These are phyloP conservation scores for Parasteatoda tepidariorum DNA, from an alignment of 1,140 invertebrate genomes.

Conservation along the genomic window DNA sequence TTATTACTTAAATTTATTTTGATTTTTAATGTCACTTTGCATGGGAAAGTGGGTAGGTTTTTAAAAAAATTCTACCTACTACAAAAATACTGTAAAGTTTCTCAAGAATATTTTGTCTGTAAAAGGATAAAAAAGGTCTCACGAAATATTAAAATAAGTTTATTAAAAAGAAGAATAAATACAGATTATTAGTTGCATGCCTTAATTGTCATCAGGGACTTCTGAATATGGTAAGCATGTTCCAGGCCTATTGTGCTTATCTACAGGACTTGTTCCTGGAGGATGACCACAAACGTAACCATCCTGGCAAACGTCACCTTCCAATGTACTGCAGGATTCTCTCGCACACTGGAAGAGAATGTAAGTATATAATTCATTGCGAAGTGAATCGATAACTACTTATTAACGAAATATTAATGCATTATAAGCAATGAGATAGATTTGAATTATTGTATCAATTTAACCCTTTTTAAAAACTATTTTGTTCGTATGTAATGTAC, in stretches of 20 bases:
- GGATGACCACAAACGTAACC: constrained; percentile 13
- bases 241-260: not conserved
- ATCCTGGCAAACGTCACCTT: constrained; percentile 1
- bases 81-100: too few relatives aligned
- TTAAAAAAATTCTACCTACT: too few relatives aligned
- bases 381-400: not conserved
- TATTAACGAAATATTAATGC: not conserved
- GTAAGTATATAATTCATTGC: not conserved
- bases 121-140: too few relatives aligned
- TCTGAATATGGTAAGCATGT: not conserved
- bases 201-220: too few relatives aligned
- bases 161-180: too few relatives aligned
- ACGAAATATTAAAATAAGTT: too few relatives aligned
- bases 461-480: not conserved
- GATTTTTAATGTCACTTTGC: too few relatives aligned
- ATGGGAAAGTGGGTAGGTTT: too few relatives aligned
- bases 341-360: not conserved
- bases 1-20: too few relatives aligned
- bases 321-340: not conserved
- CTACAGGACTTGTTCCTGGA: not conserved
- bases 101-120: too few relatives aligned
- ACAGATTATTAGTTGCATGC: too few relatives aligned
- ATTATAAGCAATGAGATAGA: too few relatives aligned
- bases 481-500: not conserved
- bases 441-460: not conserved